Base-by-base conservation (phyloP, 1,140 invertebrate genomes). In the Pachyrhynchus sulphureomaculatus region DNA sequence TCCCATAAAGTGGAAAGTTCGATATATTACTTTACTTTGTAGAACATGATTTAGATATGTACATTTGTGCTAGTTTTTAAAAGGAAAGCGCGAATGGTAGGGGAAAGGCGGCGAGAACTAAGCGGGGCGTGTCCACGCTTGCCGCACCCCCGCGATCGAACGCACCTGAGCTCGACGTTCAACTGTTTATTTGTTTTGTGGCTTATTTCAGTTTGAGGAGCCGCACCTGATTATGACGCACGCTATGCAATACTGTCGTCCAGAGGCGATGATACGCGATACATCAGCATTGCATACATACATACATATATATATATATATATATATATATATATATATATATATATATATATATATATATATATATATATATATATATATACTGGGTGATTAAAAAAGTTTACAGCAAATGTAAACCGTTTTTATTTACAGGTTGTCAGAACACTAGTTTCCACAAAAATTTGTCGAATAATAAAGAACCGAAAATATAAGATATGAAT, bases 61-160 rank as follows among this genome's bases (percentile, higher is more conserved):
- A 47, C 60, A 64, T 60, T 60, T 52, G 34, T 42, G 57, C 63
- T 64, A 69, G 67, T 67, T 71, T 71, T 69, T 71, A 67, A 63
- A 64, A 48, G 56, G 57, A 61, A 49, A 44, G 49, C 44, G 52
- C 51, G 48, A 33, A 49, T 61, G 66, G 60, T 59, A 66, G 64
- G 65, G 65, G 51, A 67, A 59, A 66, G 66, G 68, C 66, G 69
- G 62, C 48, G 65, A 62, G 64, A 64, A 65, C 45, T 62, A 42
- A 49, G 51, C 41, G 61, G 64, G 68, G 69, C 68, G 69, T 62
- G 66, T 63, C 69, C 37, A 62, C 20, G 39, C 17, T 49, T 65
- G 67, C 62, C 69, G 69, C 69, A 68, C 69, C 69, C 61, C 65
- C 63, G 48, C 68, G 66, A 69, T 71, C 66, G 59, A 66, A 66